Evolutionary conservation across 2,113 vertebrate species (phyloP).

Genomic region (Rhombomys opimus): DNA sequence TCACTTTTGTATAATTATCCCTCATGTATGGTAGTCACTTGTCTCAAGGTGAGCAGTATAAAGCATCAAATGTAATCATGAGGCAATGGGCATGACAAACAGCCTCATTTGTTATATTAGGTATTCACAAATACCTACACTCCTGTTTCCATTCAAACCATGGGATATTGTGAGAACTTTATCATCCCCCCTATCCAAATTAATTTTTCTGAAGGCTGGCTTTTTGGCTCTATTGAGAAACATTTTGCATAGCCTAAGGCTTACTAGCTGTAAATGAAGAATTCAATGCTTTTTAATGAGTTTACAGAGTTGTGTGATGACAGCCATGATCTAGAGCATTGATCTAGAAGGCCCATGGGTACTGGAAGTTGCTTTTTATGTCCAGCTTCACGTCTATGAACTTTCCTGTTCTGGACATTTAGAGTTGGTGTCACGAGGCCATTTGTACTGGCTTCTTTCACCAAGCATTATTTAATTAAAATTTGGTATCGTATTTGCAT

Average conservation of each 20-base stretch:
- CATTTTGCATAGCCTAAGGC: neutral
- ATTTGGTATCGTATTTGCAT: too few species aligned
- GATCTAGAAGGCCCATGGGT: neutral
- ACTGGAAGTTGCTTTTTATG: too few species aligned
- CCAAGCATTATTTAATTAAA: neutral
- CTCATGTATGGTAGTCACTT: too few species aligned
- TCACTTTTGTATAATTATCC: neutral
- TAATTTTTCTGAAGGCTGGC: neutral
- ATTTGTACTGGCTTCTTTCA: neutral
- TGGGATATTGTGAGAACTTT: neutral
- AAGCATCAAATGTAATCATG: neutral
- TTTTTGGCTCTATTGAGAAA: neutral
- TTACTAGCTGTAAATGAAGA: neutral
- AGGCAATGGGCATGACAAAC: neutral
- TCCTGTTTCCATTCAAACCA: neutral
- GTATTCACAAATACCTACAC: neutral
- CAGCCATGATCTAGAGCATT: neutral
- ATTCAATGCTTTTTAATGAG: neutral
- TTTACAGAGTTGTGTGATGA: neutral
- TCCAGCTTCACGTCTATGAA: neutral
- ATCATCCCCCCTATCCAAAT: neutral
- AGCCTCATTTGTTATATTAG: neutral
- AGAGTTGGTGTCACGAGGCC: too few species aligned
- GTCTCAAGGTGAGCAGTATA: fast-evolving
- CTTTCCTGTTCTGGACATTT: neutral